These are phyloP conservation scores for Ptychoptera albimana DNA, from an alignment of 2,888 invertebrate genomes.

Conservation along the genomic window DNA sequence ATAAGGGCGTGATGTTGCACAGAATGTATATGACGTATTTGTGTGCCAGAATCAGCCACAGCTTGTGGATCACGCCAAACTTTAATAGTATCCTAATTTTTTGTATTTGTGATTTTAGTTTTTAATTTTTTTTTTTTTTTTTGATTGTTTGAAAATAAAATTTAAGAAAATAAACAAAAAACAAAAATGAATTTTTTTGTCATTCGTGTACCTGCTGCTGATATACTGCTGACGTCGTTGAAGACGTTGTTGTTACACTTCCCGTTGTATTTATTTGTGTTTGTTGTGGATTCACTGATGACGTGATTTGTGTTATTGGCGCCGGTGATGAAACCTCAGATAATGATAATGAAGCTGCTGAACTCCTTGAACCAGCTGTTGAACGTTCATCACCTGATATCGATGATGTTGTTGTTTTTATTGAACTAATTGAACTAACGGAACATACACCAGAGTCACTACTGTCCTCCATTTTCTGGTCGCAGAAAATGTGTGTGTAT, in stretches of 20 bases:
- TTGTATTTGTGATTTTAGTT: no score
- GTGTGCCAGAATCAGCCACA: not conserved
- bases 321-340: slow-evolving; percentile 1
- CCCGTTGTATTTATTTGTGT: no score
- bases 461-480: not conserved
- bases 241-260: no score
- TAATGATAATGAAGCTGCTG: not conserved
- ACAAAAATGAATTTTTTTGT: no score
- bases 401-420: not conserved
- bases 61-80: slow-evolving; percentile 2
- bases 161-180: no score
- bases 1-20: not conserved
- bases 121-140: no score
- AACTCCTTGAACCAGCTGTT: slow-evolving; percentile 2
- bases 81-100: not conserved
- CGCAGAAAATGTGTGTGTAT: no score
- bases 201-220: no score
- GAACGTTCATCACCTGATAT: slow-evolving; percentile 1
- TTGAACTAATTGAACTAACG: slow-evolving; percentile 1
- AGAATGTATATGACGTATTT: slow-evolving; percentile 2
- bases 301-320: no score
- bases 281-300: no score
- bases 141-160: no score
- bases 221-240: no score
- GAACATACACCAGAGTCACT: slow-evolving; percentile 2